Evolutionary conservation across 2,888 invertebrate species (phyloP).

Genomic region (Isotomurus palustris): DNA sequence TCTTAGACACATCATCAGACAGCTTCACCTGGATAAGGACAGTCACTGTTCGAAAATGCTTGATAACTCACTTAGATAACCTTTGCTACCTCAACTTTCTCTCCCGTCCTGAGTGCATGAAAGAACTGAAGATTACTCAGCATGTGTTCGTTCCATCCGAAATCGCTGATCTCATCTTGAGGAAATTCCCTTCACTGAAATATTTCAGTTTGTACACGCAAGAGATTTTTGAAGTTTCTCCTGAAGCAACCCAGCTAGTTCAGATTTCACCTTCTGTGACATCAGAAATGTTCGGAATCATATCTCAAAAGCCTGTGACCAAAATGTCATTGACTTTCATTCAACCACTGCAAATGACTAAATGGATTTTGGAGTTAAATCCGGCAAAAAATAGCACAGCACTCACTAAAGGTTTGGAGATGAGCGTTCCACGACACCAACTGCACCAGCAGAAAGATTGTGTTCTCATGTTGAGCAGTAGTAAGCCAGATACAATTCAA

Average conservation of each 20-base stretch:
- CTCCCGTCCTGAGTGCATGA: neutral
- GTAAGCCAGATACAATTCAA: too few relatives aligned
- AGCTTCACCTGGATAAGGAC: neutral
- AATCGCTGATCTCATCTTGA: neutral
- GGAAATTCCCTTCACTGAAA: neutral
- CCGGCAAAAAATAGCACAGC: neutral
- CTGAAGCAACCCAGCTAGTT: neutral
- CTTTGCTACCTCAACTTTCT: slow-evolving; percentile 2
- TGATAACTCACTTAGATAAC: neutral
- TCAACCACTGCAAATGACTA: neutral
- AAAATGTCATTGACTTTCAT: neutral
- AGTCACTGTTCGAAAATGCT: slow-evolving; percentile 3
- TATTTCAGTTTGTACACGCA: neutral
- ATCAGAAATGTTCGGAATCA: neutral
- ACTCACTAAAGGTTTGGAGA: neutral
- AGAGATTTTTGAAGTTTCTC: neutral
- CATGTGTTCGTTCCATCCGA: neutral
- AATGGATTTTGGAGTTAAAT: neutral
- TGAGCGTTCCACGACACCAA: neutral
- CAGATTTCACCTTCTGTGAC: neutral
- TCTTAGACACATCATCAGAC: neutral
- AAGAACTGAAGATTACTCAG: neutral
- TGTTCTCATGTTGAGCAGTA: too few relatives aligned
- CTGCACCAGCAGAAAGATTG: neutral
- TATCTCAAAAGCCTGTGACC: neutral